Conservation (phyloP, 2,797 vertebrate genomes). For the Lithobates pipiens region DNA sequence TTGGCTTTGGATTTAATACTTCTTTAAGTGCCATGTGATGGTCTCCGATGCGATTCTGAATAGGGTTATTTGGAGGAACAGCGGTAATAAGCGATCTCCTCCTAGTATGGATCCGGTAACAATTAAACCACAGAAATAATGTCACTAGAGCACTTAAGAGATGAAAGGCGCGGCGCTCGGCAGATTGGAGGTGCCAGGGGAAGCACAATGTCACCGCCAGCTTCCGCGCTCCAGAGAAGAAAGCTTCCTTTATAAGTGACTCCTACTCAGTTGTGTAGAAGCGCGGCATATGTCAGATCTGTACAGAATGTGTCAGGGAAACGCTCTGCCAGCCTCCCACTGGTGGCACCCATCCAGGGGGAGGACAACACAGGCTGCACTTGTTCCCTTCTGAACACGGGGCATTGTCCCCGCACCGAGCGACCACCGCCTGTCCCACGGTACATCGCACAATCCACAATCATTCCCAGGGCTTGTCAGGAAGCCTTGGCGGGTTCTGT, state of each 20-base stretch:
- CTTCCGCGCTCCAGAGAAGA: neutral
- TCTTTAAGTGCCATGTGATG: no score
- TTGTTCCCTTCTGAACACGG: conserved; percentile 21
- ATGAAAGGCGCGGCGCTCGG: neutral
- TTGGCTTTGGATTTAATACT: no score
- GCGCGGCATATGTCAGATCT: neutral
- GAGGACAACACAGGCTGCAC: conserved; percentile 3
- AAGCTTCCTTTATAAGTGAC: conserved; percentile 6
- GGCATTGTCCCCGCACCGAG: conserved; percentile 21
- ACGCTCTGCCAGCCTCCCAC: conserved; percentile 28
- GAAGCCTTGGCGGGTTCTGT: neutral
- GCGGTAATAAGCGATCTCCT: no score
- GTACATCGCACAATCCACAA: neutral
- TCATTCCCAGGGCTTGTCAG: neutral
- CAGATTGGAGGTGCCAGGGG: neutral
- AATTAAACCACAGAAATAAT: neutral
- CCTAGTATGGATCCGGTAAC: no score
- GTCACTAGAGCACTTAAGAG: neutral
- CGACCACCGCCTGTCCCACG: neutral
- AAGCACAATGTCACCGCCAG: neutral
- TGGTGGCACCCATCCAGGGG: neutral
- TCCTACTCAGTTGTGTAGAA: conserved; percentile 27
- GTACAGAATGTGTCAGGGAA: neutral
- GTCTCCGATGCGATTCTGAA: no score
- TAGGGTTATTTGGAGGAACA: no score